Evolutionary conservation across 2,113 vertebrate genomes (phyloP).

Genomic region (Petaurus breviceps): DNA sequence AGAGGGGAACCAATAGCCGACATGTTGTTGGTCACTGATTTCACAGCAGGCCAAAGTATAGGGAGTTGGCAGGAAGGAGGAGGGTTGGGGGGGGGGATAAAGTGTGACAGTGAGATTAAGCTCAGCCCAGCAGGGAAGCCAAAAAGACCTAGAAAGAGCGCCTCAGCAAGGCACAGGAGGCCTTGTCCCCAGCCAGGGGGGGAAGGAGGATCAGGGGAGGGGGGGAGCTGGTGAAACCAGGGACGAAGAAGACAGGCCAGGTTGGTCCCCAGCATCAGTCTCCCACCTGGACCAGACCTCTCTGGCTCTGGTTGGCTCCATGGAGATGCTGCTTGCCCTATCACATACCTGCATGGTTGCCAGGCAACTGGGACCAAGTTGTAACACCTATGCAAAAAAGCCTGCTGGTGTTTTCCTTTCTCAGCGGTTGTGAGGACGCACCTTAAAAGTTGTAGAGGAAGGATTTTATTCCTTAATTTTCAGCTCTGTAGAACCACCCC

Average conservation of each 20-base stretch:
- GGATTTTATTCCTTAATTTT: constrained; percentile 15
- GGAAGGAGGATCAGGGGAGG: accelerated
- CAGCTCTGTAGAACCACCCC: background rate
- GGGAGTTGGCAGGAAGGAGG: constrained; percentile 77
- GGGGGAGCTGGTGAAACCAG: background rate
- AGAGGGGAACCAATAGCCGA: constrained; percentile 54
- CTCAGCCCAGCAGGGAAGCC: constrained; percentile 40
- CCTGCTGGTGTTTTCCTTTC: constrained; percentile 55
- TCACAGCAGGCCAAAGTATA: constrained; percentile 74
- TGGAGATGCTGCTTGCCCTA: constrained; percentile 52
- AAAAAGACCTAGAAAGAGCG: constrained; percentile 27
- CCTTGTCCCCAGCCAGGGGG: background rate
- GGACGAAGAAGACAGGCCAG: background rate
- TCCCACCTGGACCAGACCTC: constrained; percentile 46
- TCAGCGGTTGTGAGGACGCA: constrained; percentile 45
- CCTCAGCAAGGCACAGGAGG: background rate
- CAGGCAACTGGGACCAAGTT: constrained; percentile 70
- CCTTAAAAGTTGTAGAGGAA: constrained; percentile 67
- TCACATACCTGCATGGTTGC: constrained; percentile 74
- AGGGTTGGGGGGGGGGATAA: constrained; percentile 15
- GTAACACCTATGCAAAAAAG: constrained; percentile 67
- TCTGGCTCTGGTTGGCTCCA: constrained; percentile 69
- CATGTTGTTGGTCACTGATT: constrained; percentile 75
- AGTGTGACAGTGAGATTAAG: constrained; percentile 77
- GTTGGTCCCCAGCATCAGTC: background rate